These are phyloP conservation scores for Heterohyrax brucei DNA, from an alignment of 2,797 vertebrate genomes.

Conservation along the genomic window DNA sequence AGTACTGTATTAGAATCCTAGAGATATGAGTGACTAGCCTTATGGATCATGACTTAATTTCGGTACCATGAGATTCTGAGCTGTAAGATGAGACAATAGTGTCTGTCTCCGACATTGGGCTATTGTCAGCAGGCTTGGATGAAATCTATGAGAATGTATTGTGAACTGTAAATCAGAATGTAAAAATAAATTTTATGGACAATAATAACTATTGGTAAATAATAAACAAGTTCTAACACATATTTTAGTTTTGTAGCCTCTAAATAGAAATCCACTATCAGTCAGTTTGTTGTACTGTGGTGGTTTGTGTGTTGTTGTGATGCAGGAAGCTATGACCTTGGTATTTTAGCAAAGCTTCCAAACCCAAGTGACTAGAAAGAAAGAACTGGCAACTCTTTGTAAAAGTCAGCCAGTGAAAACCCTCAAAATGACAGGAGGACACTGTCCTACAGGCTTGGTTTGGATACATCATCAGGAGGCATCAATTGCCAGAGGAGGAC, in stretches of 20 bases:
- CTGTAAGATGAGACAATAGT: background rate
- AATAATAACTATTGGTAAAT: constrained; percentile 31
- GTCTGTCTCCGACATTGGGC: background rate
- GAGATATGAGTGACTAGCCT: background rate
- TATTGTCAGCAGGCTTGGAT: background rate
- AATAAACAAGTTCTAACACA: background rate
- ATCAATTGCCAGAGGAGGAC: background rate
- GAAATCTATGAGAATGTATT: background rate
- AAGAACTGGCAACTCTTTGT: background rate
- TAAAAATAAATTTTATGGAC: background rate
- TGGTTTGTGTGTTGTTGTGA: no score
- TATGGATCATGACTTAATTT: background rate
- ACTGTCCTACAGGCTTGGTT: background rate
- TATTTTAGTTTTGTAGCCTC: constrained; percentile 47
- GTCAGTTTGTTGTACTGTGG: no score
- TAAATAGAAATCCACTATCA: background rate
- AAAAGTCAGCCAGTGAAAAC: background rate
- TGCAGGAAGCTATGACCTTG: no score
- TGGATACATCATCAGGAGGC: background rate
- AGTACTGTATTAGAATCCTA: background rate
- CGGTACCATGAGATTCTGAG: background rate
- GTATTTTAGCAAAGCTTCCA: background rate
- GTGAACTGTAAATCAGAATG: background rate
- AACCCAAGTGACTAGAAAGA: background rate
- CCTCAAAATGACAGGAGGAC: background rate